phyloP scores from a whole-genome alignment of 2,113 vertebrate species.

The Calidris pugnax region DNA sequence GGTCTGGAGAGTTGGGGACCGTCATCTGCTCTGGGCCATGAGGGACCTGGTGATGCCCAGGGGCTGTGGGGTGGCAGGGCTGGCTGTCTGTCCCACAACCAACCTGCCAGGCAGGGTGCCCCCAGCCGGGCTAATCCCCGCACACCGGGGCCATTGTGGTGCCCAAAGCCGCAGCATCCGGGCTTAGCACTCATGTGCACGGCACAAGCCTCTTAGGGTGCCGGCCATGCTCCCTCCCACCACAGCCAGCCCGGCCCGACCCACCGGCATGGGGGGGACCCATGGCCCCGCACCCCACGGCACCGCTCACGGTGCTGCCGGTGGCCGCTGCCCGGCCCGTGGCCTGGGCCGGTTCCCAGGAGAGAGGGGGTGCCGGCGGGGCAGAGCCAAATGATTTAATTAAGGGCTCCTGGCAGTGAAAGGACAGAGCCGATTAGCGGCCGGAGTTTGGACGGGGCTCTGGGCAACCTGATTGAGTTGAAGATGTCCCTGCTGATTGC shows the following conservation, averaged over 20 bases:
- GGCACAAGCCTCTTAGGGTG: constrained; percentile 40
- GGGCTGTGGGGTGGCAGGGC: rapidly evolving
- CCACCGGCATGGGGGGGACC: rapidly evolving
- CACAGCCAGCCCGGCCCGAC: rapidly evolving
- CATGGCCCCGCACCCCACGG: rapidly evolving
- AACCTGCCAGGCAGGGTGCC: background rate
- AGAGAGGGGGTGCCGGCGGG: background rate
- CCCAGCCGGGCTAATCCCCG: background rate
- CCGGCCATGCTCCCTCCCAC: rapidly evolving
- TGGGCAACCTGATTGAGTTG: background rate
- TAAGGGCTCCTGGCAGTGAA: constrained; percentile 42
- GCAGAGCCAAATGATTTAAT: constrained; percentile 63
- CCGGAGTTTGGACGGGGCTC: background rate
- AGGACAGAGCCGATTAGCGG: constrained; percentile 34
- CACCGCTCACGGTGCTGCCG: rapidly evolving
- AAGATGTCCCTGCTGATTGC: background rate
- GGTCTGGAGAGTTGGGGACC: rapidly evolving
- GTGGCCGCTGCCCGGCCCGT: background rate
- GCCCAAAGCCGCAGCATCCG: constrained; percentile 36
- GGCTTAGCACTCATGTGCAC: constrained; percentile 39
- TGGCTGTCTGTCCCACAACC: rapidly evolving
- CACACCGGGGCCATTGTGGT: constrained; percentile 8
- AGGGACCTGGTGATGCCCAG: rapidly evolving
- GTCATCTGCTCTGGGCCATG: rapidly evolving
- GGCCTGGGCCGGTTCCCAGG: background rate